Evolutionary conservation across 2,888 invertebrate genomes (phyloP).

Genomic region (Philereme transversata): DNA sequence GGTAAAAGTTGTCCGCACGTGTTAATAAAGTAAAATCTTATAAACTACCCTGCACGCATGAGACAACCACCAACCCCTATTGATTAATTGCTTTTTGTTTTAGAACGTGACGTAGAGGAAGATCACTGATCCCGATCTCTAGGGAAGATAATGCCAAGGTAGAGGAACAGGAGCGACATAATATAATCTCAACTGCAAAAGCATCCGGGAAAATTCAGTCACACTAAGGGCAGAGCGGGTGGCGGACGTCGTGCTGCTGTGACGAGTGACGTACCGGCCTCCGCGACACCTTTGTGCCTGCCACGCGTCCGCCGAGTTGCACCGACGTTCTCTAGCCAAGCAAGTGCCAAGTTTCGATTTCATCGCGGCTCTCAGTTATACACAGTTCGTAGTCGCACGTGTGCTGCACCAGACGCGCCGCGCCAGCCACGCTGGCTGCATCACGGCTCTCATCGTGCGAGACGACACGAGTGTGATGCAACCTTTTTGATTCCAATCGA

Average conservation of each 20-base stretch:
- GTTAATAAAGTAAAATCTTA: too few relatives aligned
- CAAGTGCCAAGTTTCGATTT: slow-evolving; percentile 72
- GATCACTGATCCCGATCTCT: slow-evolving; percentile 39
- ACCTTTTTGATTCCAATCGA: slow-evolving; percentile 43
- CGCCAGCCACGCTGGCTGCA: slow-evolving; percentile 29
- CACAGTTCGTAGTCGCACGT: slow-evolving; percentile 67
- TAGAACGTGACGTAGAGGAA: slow-evolving; percentile 27
- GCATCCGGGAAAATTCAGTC: slow-evolving; percentile 41
- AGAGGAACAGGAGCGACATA: slow-evolving; percentile 43
- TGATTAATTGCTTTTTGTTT: slow-evolving; percentile 27
- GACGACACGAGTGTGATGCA: slow-evolving; percentile 56
- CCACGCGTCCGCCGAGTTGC: slow-evolving; percentile 57
- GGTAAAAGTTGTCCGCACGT: too few relatives aligned
- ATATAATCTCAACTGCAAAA: slow-evolving; percentile 37
- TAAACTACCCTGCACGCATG: not conserved
- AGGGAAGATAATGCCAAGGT: slow-evolving; percentile 46
- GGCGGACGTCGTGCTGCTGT: slow-evolving; percentile 53
- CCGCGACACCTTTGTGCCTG: slow-evolving; percentile 60
- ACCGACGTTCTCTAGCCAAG: slow-evolving; percentile 58
- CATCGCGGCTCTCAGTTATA: slow-evolving; percentile 54
- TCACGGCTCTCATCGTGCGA: slow-evolving; percentile 54
- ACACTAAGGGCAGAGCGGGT: slow-evolving; percentile 45
- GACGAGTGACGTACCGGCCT: slow-evolving; percentile 45
- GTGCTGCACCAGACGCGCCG: slow-evolving; percentile 52
- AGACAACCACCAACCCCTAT: not conserved